Percentiles rank a stretch among this genome's conserved stretches.
Conservation (phyloP, 2,888 invertebrate species). For the Pollenia labialis region DNA sequence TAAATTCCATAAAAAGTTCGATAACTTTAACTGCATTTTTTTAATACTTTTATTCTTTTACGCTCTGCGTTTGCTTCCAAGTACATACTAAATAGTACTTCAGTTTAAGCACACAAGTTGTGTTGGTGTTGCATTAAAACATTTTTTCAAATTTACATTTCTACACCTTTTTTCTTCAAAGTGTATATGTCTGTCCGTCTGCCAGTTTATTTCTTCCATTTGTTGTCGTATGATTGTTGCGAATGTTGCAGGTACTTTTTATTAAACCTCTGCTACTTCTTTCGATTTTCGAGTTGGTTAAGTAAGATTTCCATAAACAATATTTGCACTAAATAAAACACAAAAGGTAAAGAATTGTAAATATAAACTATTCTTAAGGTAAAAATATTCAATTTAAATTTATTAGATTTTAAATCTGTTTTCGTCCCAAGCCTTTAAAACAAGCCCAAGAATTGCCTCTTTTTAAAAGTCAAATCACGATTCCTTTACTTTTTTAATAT, state of each 20-base stretch:
- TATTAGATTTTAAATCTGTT: too few species aligned
- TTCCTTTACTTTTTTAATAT: background rate
- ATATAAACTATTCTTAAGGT: too few species aligned
- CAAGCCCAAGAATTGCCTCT: too few species aligned
- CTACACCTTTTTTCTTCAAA: conserved; percentile 28
- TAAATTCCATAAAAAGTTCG: too few species aligned
- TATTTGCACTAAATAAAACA: conserved; percentile 55
- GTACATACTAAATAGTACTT: background rate
- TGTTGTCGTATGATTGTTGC: background rate
- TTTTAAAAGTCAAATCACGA: too few species aligned
- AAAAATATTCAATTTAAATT: too few species aligned
- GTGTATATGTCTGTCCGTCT: background rate
- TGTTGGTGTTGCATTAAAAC: conserved; percentile 16
- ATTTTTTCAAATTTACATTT: conserved; percentile 57
- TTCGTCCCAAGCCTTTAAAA: too few species aligned
- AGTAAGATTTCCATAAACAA: conserved; percentile 67
- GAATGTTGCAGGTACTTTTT: background rate
- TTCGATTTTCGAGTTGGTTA: conserved; percentile 43
- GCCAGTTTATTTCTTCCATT: background rate
- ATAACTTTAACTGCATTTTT: background rate
- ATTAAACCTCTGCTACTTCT: conserved; percentile 9
- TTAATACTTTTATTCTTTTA: conserved; percentile 2
- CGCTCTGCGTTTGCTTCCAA: background rate
- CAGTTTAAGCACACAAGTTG: background rate
- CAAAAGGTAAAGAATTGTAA: background rate